These are phyloP conservation scores for Trichopoda pennipes DNA, from an alignment of 2,888 invertebrate genomes.

Conservation along the genomic window DNA sequence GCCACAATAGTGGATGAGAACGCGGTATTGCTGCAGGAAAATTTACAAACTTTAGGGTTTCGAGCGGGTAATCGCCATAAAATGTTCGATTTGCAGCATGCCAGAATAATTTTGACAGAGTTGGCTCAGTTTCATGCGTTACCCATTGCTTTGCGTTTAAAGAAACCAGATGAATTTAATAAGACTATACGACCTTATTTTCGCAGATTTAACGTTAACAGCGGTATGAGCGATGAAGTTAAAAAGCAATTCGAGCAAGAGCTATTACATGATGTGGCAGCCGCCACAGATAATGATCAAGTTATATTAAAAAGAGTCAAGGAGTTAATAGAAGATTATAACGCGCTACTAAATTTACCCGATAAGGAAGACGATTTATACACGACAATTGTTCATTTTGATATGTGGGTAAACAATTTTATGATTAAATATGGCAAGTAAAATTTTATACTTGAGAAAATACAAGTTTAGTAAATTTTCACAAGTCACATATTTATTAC, in stretches of 20 bases:
- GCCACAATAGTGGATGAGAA: conserved; percentile 82
- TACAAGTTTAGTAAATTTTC: too few species aligned
- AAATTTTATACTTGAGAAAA: not conserved
- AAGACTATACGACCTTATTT: conserved; percentile 80
- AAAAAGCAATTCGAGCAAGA: conserved; percentile 56
- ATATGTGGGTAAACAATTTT: conserved; percentile 85
- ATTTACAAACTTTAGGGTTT: conserved; percentile 82
- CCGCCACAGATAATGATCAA: conserved; percentile 67
- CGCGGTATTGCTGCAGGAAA: conserved; percentile 84
- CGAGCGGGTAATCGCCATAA: conserved; percentile 81
- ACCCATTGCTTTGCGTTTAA: conserved; percentile 82
- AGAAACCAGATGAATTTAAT: conserved; percentile 81
- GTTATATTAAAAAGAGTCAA: conserved; percentile 67
- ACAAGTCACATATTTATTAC: conserved; percentile 7
- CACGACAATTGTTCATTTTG: conserved; percentile 83
- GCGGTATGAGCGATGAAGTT: conserved; percentile 56
- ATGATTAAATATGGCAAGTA: conserved; percentile 81
- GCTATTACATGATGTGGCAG: conserved; percentile 68
- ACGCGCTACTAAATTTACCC: conserved; percentile 70
- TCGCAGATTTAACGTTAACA: conserved; percentile 72
- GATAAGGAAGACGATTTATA: conserved; percentile 80
- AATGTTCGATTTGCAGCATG: conserved; percentile 82
- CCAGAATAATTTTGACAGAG: conserved; percentile 81
- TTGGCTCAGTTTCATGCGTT: conserved; percentile 84
- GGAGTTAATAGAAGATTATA: conserved; percentile 70